Base-by-base conservation (phyloP, 92 coral and sea anemone species). In the Plumapathes pennacea region DNA sequence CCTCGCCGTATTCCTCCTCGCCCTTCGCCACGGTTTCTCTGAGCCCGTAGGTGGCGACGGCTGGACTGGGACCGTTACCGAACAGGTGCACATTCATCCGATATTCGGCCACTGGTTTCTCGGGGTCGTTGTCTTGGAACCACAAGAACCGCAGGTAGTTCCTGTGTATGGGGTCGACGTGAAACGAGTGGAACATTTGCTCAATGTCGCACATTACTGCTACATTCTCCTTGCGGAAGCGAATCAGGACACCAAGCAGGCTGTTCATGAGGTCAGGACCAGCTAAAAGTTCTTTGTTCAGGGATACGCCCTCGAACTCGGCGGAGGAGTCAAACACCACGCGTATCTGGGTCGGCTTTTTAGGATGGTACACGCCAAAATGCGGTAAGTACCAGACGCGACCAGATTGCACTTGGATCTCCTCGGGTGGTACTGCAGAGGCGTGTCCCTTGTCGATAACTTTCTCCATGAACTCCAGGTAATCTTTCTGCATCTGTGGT, bases 51-150 rank as follows among this genome's bases (percentile, higher is more conserved):
- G 76, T 70, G 3, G 90, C 85, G 18, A 77, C 76, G 11, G 78
- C 89, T 19, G 80, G 80, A 50, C 80, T 76, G 7, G 80, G 71
- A 8, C 70, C 72, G 31, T 76, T 76, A 27, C 85, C 89, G 10
- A 83, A 77, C 1, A 83, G 72, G 61, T 83, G 90, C 30, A 77
- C 85, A 38, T 78, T 83, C 90, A 83, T 77, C 30, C 78, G 23
- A 42, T 69, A 77, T 17, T 83, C 81, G 11, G 54, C 49, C 32
- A 83, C 60, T 36, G 50, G 70, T 31, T 71, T 69, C 21, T 25
- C n/a, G 13, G 51, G 64, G 31, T 62, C 53, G 63, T 77, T 83
- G 31, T 51, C 59, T 41, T 83, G 57, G 41, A 77, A 83, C 89
- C 85, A 70, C 4, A 70, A 81, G 60, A 77, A 77, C 28, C 77